phyloP scores from a whole-genome alignment of 2,113 vertebrate species.

The Heterochromis multidens region DNA sequence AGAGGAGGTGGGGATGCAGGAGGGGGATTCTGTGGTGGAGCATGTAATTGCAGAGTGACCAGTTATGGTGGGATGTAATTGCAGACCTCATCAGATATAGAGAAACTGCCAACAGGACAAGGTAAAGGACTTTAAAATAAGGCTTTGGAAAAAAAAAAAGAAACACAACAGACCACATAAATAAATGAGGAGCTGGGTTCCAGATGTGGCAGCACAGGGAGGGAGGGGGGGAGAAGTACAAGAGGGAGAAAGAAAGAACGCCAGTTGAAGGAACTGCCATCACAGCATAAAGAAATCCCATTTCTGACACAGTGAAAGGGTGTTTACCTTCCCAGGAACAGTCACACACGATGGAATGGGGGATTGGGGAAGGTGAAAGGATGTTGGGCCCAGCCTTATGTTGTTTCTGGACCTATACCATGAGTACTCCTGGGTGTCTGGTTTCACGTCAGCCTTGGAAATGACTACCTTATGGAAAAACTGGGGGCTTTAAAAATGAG shows the following conservation, averaged over 20 bases:
- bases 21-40: conserved; percentile 76
- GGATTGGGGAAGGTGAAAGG: conserved; percentile 56
- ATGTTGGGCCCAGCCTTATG: conserved; percentile 38
- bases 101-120: conserved; percentile 63
- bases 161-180: conserved; percentile 72
- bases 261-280: conserved; percentile 51
- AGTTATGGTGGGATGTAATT: conserved; percentile 80
- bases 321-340: conserved; percentile 66
- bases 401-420: conserved; percentile 72
- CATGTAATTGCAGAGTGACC: conserved; percentile 82
- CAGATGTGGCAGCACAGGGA: conserved; percentile 72
- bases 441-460: conserved; percentile 66
- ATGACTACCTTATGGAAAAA: conserved; percentile 65
- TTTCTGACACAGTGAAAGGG: conserved; percentile 45
- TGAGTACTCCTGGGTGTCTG: conserved; percentile 57
- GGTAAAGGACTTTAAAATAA: conserved; percentile 70
- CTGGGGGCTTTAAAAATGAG: conserved; percentile 43
- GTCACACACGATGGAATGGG: conserved; percentile 22
- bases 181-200: conserved; percentile 77
- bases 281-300: conserved; percentile 62
- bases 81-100: conserved; percentile 78
- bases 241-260: conserved; percentile 29
- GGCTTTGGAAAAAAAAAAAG: conserved; percentile 29
- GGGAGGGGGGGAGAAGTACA: conserved; percentile 27
- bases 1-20: conserved; percentile 1